Base-by-base conservation (phyloP, 2,888 invertebrate species). In the Ormyrus pomaceus region DNA sequence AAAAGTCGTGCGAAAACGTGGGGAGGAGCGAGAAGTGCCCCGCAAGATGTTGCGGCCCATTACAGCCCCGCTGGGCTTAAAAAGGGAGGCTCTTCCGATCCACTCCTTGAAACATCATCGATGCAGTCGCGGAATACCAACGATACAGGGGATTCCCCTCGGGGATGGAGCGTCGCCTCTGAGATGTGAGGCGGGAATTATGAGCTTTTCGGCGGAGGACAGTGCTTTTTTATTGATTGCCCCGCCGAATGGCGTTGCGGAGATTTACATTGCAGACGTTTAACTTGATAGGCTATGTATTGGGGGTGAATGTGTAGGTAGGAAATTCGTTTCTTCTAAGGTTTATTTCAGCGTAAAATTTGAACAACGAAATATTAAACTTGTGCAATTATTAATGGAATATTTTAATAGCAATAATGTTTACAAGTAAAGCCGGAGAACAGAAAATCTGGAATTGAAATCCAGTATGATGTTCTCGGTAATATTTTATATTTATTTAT, bases 21-120 rank as follows among this genome's bases (percentile, higher is more conserved):
- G 86, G 85, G 83, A 82, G 86, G 34, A 84, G 87, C 84, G 73
- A 72, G 83, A 88, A 89, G 86, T 87, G 85, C 86, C 86, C 82
- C 77, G 84, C 89, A 89, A 89, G 88, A 88, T 89, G 89, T 88
- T 88, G 87, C 89, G 85, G 84, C 84, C 87, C 87, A 87, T 88
- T 88, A 89, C 86, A 87, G 85, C 85, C 86, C 87, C 86, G 83
- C 82, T 85, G 85, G 86, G 84, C 79, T 86, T 82, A 55, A 73
- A 72, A 82, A 83, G 84, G 83, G 84, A 81, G 83, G 83, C 78
- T 82, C 82, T 72, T 80, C 82, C 80, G 77, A n/a, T 19, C 58
- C 6, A 8, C n/a, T 6, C 59, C 6, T 85, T 87, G 85, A 88
- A 87, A 85, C 87, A 89, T 88, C 87, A 88, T 88, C 85, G 87